Base-by-base conservation (phyloP, 2,888 invertebrate genomes). In the Hylaea fasciaria region DNA sequence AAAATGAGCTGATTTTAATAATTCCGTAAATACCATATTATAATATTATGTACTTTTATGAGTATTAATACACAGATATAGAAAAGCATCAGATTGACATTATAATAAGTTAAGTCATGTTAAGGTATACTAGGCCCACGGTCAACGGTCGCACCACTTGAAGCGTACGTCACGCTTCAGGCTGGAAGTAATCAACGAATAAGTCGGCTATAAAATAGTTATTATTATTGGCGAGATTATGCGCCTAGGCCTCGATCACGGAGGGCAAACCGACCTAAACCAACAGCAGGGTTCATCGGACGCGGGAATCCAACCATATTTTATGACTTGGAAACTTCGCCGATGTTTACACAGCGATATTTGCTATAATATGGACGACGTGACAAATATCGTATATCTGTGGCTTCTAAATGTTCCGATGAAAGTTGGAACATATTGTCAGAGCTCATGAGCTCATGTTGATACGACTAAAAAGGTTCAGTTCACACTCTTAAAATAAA, bases 241-340 rank as follows among this genome's bases (percentile, higher is more conserved):
- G 65, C 60, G 46, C 55, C 59, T 59, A 70, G 68, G 62, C 58
- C 43, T 47, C 62, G 72, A 72, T 75, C 70, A 70, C 62, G 65
- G 57, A 58, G 69, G 66, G 70, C 63, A 67, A 72, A 69, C 72
- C 67, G 63, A 66, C 76, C 75, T 78, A 76, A 75, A 72, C 64
- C 62, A 76, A 78, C 74, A 77, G 32, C 39, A 52, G 53, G 56
- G 70, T 67, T 62, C 65, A 64, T 55, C 54, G 66, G 58, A 64
- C 65, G 57, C 64, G 51, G 45, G 45, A 66, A 64, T 66, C 62
- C 47, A 45, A 57, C 53, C 64, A 60, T 61, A 64, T 65, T 66
- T 68, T 66, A 69, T 67, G 66, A 67, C 65, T 65, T 56, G 57
- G 55, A 60, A 63, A 58, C 58, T 64, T 52, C 64, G 56, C 60